These are phyloP conservation scores for Seira ritae DNA, from an alignment of 2,888 invertebrate genomes.

Conservation along the genomic window DNA sequence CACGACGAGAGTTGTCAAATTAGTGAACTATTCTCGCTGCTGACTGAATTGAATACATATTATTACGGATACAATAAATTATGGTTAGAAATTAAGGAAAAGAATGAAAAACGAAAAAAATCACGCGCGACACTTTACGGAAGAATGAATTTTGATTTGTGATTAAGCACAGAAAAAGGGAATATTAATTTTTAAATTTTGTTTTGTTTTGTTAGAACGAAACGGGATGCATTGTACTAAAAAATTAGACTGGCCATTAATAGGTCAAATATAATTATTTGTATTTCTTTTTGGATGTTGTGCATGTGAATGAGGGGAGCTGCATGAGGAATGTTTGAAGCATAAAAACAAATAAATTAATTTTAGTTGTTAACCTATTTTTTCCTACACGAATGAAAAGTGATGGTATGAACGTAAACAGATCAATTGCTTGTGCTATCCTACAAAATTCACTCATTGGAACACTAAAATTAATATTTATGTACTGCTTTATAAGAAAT, in stretches of 20 bases:
- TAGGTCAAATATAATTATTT: constrained; percentile 15
- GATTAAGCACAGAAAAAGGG: constrained; percentile 33
- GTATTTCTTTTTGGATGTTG: constrained; percentile 8
- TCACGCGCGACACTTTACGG: constrained; percentile 17
- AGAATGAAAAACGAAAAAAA: background rate
- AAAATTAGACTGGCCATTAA: background rate
- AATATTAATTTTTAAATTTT: constrained; percentile 37
- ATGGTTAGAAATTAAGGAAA: constrained; percentile 13
- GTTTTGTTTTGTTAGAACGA: constrained; percentile 29
- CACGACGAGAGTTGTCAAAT: constrained; percentile 33
- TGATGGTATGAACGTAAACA: no score
- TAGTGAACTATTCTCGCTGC: constrained; percentile 45
- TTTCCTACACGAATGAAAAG: no score
- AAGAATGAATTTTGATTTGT: constrained; percentile 4
- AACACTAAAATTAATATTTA: constrained; percentile 51
- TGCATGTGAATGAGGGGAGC: no score
- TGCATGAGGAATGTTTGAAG: no score
- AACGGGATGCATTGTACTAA: background rate
- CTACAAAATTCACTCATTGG: constrained; percentile 36
- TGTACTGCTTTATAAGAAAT: constrained; percentile 56
- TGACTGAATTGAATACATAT: constrained; percentile 57
- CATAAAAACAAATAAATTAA: no score
- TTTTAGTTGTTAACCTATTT: no score
- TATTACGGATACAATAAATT: constrained; percentile 18
- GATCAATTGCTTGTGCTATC: constrained; percentile 13